phyloP scores from a whole-genome alignment of 2,797 vertebrate genomes.

The Halcyon leucocephala region DNA sequence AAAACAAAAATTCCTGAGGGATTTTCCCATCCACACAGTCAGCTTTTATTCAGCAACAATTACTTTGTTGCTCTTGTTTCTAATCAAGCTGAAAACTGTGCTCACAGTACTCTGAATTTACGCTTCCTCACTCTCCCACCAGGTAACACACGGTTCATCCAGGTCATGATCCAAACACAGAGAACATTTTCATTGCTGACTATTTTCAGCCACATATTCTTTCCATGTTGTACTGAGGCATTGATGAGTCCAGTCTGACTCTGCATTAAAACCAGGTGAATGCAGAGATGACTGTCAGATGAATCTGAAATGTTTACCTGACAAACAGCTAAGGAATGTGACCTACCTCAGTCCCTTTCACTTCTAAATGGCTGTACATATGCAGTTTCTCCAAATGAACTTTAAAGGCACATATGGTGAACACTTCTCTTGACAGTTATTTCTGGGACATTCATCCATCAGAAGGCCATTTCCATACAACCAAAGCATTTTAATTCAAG shows the following conservation, averaged over 20 bases:
- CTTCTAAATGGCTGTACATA: neutral
- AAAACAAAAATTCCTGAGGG: neutral
- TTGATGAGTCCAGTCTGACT: neutral
- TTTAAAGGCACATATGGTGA: neutral
- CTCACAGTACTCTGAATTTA: neutral
- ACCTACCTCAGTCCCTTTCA: neutral
- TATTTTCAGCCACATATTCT: neutral
- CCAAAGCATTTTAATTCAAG: neutral
- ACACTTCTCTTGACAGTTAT: neutral
- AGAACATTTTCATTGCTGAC: neutral
- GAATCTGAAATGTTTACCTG: neutral
- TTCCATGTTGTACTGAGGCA: neutral
- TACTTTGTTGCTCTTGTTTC: neutral
- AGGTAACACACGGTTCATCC: neutral
- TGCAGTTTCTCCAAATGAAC: neutral
- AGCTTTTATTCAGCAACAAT: neutral
- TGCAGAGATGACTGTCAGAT: neutral
- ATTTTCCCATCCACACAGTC: neutral
- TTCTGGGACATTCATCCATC: neutral
- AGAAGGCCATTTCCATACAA: neutral
- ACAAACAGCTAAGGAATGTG: neutral
- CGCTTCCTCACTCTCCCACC: neutral
- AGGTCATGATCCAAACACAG: neutral
- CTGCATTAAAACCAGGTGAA: slow-evolving; percentile 5
- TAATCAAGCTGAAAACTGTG: neutral